Evolutionary conservation across 2,113 vertebrate species (phyloP).

Genomic region (Bostrychus sinensis): DNA sequence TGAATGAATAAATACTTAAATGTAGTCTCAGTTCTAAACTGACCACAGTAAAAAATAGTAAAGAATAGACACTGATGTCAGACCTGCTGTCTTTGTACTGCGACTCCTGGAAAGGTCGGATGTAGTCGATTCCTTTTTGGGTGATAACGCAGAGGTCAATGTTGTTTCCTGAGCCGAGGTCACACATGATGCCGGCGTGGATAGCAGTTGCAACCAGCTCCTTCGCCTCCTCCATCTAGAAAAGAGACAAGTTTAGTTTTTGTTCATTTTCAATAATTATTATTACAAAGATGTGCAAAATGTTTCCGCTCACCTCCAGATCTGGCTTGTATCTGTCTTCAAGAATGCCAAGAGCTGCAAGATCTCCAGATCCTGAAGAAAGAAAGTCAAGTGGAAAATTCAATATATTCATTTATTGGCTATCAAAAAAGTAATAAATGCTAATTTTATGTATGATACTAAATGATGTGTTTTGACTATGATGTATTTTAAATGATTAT

Average conservation of each 20-base stretch:
- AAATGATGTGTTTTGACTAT: no score
- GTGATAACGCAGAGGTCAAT: conserved; percentile 86
- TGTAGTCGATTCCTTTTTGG: conserved; percentile 71
- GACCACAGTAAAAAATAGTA: neutral
- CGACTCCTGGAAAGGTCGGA: conserved; percentile 72
- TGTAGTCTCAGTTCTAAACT: neutral
- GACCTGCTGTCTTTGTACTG: conserved; percentile 65
- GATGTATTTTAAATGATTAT: no score
- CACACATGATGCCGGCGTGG: conserved; percentile 83
- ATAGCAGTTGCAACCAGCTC: conserved; percentile 79
- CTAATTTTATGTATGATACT: neutral
- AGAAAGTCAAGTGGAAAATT: no score
- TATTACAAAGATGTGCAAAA: neutral
- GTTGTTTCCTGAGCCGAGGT: conserved; percentile 86
- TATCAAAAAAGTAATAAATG: neutral
- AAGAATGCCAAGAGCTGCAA: conserved; percentile 83
- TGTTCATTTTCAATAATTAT: neutral
- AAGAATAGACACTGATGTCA: neutral
- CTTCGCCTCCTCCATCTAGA: conserved; percentile 80
- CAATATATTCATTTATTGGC: no score
- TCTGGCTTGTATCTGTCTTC: conserved; percentile 83
- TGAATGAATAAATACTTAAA: no score
- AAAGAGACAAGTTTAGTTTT: neutral
- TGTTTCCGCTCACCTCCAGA: conserved; percentile 75
- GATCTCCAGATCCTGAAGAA: conserved; percentile 82